Percentiles rank a stretch among this genome's conserved stretches.
These are phyloP conservation scores for Nipponacmea schrenckii DNA, from an alignment of 2,888 invertebrate species.

Conservation along the genomic window DNA sequence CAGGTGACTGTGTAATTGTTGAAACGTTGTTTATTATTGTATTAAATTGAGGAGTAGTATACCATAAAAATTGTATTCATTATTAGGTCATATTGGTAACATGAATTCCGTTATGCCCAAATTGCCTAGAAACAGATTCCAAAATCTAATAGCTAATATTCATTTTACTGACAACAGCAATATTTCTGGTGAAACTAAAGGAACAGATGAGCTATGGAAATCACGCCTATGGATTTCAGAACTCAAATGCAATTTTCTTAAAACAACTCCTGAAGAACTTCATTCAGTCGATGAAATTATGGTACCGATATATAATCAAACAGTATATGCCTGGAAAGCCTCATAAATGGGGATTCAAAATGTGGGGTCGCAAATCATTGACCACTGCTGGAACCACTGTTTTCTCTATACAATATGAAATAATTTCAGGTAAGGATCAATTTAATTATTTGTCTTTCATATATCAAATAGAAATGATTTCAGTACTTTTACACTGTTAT, in stretches of 20 bases:
- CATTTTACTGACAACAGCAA: slow-evolving; percentile 22
- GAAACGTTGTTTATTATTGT: too few species aligned
- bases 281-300: slow-evolving; percentile 51
- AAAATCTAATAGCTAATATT: slow-evolving; percentile 11
- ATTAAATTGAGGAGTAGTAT: too few species aligned
- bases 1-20: too few species aligned
- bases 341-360: slow-evolving; percentile 34
- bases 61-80: too few species aligned
- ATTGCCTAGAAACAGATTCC: slow-evolving; percentile 26
- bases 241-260: slow-evolving; percentile 25
- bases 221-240: slow-evolving; percentile 26
- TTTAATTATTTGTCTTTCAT: too few species aligned
- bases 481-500: too few species aligned
- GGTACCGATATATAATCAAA: slow-evolving; percentile 37
- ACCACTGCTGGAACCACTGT: too few species aligned
- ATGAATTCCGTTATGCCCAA: slow-evolving; percentile 18
- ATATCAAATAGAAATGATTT: too few species aligned
- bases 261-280: slow-evolving; percentile 48
- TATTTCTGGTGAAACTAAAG: neutral
- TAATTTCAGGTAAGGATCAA: too few species aligned
- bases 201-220: slow-evolving; percentile 27
- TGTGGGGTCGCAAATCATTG: slow-evolving; percentile 30
- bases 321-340: slow-evolving; percentile 32
- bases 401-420: too few species aligned
- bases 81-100: slow-evolving; percentile 25